Evolutionary conservation across 2,113 vertebrate species (phyloP), one percentile per base, ranked within the genome.

Genomic region (Sylvia atricapilla): DNA sequence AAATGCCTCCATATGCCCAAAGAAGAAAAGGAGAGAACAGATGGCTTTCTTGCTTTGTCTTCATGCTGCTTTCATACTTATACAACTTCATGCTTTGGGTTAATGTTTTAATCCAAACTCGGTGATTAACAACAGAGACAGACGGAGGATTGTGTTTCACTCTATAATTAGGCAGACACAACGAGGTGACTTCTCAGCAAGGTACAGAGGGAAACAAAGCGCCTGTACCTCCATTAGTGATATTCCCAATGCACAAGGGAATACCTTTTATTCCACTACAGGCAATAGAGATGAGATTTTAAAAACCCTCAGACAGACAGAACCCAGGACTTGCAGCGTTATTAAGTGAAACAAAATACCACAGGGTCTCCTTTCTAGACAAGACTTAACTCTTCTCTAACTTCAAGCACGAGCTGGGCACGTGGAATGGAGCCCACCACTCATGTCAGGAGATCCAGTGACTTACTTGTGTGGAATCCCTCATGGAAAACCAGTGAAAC

Each of bases 161-260:
- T 70, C 79, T 53, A 10, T 91, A 96, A 87, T 96, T 86, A 97
- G 87, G 70, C 94, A 96, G 96, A 93, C 62, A 96, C 94, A 95
- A 94, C 83, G 94, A 97, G 84, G 82, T 85, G 82, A 96, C 80
- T 80, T 96, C 87, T 75, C 87, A 96, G 97, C 81, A 89, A 35
- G 58, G 78, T 93, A 80, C 82, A 84, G 60, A 81, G 43, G 24
- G 93, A 94, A 68, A 93, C 83, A 91, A 82, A 89, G 87, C 7
- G 16, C 77, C 67, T 49, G 1, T 21, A 78, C 92, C 74, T 86
- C 82, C 72, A 88, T 96, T 94, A 96, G 35, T 59, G 74, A 92
- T 95, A 93, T 89, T 92, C 92, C 89, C 73, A 75, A 33, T 75
- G 94, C 93, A 59, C 76, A 56, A 69, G 79, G 96, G 52, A 89